A percentile compares a stretch with the other conserved stretches of the same genome.
These are phyloP conservation scores for Miltochrista miniata DNA, from an alignment of 2,888 invertebrate species.

Conservation along the genomic window DNA sequence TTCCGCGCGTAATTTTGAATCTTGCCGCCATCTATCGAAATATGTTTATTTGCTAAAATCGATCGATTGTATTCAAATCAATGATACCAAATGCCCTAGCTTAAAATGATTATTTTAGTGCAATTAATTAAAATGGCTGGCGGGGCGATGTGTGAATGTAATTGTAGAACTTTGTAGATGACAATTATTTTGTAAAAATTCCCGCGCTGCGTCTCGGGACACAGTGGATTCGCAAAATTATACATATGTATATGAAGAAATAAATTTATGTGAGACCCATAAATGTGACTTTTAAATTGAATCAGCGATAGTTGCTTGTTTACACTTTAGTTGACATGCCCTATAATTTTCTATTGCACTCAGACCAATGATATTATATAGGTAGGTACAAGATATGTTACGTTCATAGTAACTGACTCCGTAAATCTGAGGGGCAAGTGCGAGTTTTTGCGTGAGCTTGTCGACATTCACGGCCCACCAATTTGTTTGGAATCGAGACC, in stretches of 20 bases:
- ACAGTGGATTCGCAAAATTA: slow-evolving; percentile 83
- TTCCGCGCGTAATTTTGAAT: slow-evolving; percentile 24
- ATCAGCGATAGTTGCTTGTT: too few relatives aligned
- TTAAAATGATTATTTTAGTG: slow-evolving; percentile 70
- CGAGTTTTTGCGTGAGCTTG: too few relatives aligned
- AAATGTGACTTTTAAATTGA: not conserved
- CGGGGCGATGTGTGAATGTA: slow-evolving; percentile 66
- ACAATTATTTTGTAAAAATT: slow-evolving; percentile 76
- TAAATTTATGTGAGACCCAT: slow-evolving; percentile 83
- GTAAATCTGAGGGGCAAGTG: too few relatives aligned
- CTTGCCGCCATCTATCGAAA: slow-evolving; percentile 44
- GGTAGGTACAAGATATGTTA: too few relatives aligned
- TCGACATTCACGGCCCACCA: too few relatives aligned
- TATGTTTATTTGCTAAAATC: slow-evolving; percentile 41
- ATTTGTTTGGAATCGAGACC: too few relatives aligned
- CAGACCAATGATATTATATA: too few relatives aligned
- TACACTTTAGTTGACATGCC: too few relatives aligned
- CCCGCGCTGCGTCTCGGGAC: slow-evolving; percentile 79
- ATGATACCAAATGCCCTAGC: slow-evolving; percentile 51
- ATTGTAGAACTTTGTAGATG: slow-evolving; percentile 71
- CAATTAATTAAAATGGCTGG: slow-evolving; percentile 63
- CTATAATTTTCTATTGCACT: too few relatives aligned
- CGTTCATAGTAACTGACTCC: too few relatives aligned
- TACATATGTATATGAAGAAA: slow-evolving; percentile 84
- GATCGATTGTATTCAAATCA: slow-evolving; percentile 7